phyloP scores from a whole-genome alignment of 2,797 vertebrate species.

The Kryptolebias ocellatus region DNA sequence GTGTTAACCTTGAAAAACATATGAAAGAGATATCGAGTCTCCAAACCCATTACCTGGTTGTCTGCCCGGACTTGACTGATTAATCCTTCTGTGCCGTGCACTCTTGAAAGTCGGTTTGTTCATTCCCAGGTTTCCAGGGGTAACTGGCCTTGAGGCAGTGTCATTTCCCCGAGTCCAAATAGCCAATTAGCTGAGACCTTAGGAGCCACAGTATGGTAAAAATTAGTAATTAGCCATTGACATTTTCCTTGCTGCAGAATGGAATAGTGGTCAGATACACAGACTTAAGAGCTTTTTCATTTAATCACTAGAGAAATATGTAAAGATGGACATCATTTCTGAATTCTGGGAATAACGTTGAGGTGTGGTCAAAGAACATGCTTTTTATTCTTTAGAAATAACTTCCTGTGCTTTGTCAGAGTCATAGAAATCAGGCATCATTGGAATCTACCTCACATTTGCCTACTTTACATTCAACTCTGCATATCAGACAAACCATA shows the following conservation, averaged over 20 bases:
- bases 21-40: conserved; percentile 18
- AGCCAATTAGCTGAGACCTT: conserved; percentile 77
- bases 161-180: conserved; percentile 73
- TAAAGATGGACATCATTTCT: conserved; percentile 29
- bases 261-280: conserved; percentile 45
- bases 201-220: conserved; percentile 57
- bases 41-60: conserved; percentile 58
- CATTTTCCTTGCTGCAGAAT: conserved; percentile 64
- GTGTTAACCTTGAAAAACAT: conserved; percentile 42
- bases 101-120: conserved; percentile 39
- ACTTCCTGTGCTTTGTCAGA: too few relatives aligned
- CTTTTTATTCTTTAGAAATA: too few relatives aligned
- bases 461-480: not conserved
- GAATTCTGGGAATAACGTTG: conserved; percentile 13
- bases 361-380: conserved; percentile 1
- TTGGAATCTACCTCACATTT: not conserved
- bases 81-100: conserved; percentile 43
- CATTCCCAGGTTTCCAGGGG: conserved; percentile 66
- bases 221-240: conserved; percentile 76
- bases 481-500: not conserved
- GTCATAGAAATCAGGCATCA: too few relatives aligned
- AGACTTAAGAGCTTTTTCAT: conserved; percentile 39
- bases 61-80: conserved; percentile 57
- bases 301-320: conserved; percentile 22
- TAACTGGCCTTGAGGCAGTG: conserved; percentile 65